A percentile compares a stretch with the other conserved stretches of the same genome.
These are phyloP conservation scores for Procapra przewalskii DNA, from an alignment of 2,113 vertebrate species.

Conservation along the genomic window DNA sequence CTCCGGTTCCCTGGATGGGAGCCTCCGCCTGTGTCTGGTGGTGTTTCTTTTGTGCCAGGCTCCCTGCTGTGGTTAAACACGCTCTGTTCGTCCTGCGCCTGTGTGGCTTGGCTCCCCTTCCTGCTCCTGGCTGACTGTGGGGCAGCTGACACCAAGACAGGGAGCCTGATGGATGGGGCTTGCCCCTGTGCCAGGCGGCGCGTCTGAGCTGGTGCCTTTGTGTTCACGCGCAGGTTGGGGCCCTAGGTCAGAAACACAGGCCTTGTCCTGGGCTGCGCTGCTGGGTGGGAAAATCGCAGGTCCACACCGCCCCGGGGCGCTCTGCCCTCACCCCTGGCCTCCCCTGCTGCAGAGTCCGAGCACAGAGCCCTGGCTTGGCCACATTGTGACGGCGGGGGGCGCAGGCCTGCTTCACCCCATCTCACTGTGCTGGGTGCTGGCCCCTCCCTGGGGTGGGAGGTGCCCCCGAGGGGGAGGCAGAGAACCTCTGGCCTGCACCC, in stretches of 20 bases:
- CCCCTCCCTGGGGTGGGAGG: not conserved
- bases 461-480: not conserved
- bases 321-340: not conserved
- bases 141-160: not conserved
- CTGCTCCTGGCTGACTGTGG: fast-evolving
- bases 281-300: not conserved
- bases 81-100: fast-evolving
- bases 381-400: fast-evolving
- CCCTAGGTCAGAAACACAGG: not conserved
- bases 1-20: fast-evolving
- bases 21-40: fast-evolving
- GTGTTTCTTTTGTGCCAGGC: not conserved
- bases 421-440: not conserved
- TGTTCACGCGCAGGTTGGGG: fast-evolving
- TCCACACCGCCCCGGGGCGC: fast-evolving
- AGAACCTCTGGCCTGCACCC: not conserved
- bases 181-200: not conserved
- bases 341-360: not conserved
- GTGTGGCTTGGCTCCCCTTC: not conserved
- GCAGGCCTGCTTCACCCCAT: not conserved
- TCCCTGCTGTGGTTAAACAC: fast-evolving
- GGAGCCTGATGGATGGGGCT: not conserved
- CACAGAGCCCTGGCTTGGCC: not conserved
- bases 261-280: fast-evolving
- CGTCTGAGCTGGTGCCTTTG: fast-evolving